Percentiles rank a stretch among this genome's conserved stretches.
Evolutionary conservation across 2,888 invertebrate genomes (phyloP).

Genomic region (Chaetogeoica ovagalla): DNA sequence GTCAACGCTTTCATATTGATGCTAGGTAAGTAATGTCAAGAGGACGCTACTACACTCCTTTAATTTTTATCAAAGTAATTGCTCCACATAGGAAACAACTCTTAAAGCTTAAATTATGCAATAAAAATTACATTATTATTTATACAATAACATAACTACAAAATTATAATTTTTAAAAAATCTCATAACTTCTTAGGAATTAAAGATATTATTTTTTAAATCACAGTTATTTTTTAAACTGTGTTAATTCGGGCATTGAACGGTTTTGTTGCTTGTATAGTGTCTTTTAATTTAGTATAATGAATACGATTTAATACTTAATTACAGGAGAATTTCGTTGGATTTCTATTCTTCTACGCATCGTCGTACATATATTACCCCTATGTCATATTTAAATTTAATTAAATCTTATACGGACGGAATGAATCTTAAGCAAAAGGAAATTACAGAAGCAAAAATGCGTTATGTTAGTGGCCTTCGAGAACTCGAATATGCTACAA

Average conservation of each 20-base stretch:
- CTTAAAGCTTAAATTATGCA: no score
- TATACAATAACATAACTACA: no score
- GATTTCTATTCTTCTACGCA: constrained; percentile 70
- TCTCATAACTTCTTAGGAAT: no score
- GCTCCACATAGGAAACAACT: no score
- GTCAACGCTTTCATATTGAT: constrained; percentile 85
- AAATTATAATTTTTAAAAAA: no score
- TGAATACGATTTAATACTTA: not conserved
- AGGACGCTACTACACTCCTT: no score
- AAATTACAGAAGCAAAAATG: constrained; percentile 72
- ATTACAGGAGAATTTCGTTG: constrained; percentile 59
- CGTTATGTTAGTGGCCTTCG: constrained; percentile 78
- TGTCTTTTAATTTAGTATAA: not conserved
- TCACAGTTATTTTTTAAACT: no score
- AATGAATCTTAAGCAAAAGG: constrained; percentile 73
- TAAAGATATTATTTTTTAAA: no score
- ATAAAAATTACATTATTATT: no score
- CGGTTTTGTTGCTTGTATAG: no score
- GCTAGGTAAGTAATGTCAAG: constrained; percentile 63
- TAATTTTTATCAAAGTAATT: no score
- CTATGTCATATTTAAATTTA: constrained; percentile 81
- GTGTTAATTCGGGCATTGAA: no score
- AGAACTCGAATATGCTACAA: constrained; percentile 75
- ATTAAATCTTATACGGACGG: constrained; percentile 76
- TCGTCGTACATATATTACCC: constrained; percentile 80